Conservation (phyloP, 2,797 vertebrate species). For the Darevskia mixta region DNA sequence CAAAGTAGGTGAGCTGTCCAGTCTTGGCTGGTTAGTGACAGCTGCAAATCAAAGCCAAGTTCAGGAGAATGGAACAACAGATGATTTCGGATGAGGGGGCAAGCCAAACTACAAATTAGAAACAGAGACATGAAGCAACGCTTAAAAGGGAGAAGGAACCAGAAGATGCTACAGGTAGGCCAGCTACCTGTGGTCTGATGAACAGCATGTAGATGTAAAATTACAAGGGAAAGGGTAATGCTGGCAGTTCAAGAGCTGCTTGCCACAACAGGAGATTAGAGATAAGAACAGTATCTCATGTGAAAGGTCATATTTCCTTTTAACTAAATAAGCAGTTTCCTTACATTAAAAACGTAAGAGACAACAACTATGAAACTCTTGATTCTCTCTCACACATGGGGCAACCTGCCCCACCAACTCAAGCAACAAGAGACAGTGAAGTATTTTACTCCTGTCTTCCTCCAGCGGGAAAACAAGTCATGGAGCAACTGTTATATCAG, state of each 20-base stretch:
- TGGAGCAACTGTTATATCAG: too few species aligned
- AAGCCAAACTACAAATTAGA: not conserved
- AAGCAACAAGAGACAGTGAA: not conserved
- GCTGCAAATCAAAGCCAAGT: too few species aligned
- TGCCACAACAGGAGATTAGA: not conserved
- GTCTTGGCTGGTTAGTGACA: too few species aligned
- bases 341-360: not conserved
- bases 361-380: not conserved
- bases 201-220: not conserved
- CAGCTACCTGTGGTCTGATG: too few species aligned
- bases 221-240: not conserved
- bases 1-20: too few species aligned
- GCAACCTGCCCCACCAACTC: not conserved
- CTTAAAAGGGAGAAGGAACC: not conserved
- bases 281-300: not conserved
- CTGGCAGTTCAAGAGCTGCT: not conserved
- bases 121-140: not conserved
- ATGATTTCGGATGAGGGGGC: too few species aligned
- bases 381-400: not conserved
- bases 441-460: too few species aligned
- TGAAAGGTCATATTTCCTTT: not conserved
- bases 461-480: too few species aligned
- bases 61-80: too few species aligned
- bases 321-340: not conserved
- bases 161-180: not conserved